Percentiles rank a stretch among this genome's conserved stretches.
Conservation (phyloP, 2,113 vertebrate species). For the Labrus mixtus region DNA sequence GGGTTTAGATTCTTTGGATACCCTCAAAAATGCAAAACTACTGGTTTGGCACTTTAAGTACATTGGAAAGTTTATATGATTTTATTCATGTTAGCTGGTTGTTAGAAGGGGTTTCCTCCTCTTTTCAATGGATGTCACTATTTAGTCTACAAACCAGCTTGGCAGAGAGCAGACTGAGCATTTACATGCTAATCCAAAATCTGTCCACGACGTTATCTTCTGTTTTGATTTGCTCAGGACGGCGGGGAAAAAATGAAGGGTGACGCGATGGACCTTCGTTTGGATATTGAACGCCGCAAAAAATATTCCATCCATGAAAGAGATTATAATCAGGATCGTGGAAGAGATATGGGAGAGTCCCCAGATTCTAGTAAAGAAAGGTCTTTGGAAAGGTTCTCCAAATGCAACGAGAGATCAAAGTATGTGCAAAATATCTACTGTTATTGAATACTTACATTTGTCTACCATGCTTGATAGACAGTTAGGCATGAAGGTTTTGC, state of each 20-base stretch:
- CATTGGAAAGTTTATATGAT: conserved; percentile 34
- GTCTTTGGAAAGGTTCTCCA: conserved; percentile 90
- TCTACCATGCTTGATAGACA: not conserved
- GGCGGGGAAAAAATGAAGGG: conserved; percentile 89
- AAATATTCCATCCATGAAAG: conserved; percentile 89
- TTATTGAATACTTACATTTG: not conserved
- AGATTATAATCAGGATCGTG: conserved; percentile 89
- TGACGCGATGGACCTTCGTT: conserved; percentile 92
- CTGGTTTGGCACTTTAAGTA: conserved; percentile 31
- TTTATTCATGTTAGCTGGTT: conserved; percentile 33
- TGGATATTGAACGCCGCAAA: conserved; percentile 97
- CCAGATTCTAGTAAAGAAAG: conserved; percentile 88
- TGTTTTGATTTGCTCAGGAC: conserved; percentile 84
- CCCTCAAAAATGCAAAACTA: conserved; percentile 45
- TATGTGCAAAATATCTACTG: conserved; percentile 59
- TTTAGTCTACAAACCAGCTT: conserved; percentile 53
- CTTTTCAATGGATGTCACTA: not conserved
- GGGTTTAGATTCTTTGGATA: conserved; percentile 14
- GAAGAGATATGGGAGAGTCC: conserved; percentile 86
- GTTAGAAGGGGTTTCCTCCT: not conserved
- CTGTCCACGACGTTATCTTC: conserved; percentile 77
- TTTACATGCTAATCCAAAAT: conserved; percentile 73
- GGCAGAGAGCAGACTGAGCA: conserved; percentile 48
- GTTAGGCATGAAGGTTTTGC: conserved; percentile 4
- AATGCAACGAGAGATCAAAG: conserved; percentile 90